A percentile compares a stretch with the other conserved stretches of the same genome.
phyloP scores from a whole-genome alignment of 2,797 vertebrate genomes.

The Cossypha niveicapilla region DNA sequence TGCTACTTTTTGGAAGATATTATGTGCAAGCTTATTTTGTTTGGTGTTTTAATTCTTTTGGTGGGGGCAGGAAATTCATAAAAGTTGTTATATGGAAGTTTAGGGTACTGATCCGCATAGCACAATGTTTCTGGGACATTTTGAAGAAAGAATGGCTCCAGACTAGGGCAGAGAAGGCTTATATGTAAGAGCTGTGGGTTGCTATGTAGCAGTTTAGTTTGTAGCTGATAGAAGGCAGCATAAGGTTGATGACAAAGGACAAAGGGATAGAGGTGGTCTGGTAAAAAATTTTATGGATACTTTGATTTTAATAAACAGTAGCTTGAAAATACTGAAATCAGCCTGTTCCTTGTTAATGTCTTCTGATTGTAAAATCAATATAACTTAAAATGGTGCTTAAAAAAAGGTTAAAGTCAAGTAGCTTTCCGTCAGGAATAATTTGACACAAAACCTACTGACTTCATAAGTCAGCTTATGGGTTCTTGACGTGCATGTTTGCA shows the following conservation, averaged over 20 bases:
- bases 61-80: rapidly evolving
- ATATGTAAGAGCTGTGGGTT: neutral
- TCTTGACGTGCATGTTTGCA: neutral
- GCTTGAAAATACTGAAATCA: neutral
- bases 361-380: neutral
- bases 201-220: neutral
- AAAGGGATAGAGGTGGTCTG: neutral
- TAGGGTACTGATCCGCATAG: neutral
- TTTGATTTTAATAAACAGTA: neutral
- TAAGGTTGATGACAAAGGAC: neutral
- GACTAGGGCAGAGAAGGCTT: neutral
- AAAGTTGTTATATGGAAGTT: neutral
- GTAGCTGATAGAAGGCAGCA: neutral
- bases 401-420: neutral
- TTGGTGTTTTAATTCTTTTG: neutral
- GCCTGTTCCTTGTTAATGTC: neutral
- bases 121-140: neutral
- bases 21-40: neutral
- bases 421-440: neutral
- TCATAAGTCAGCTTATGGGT: neutral
- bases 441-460: neutral
- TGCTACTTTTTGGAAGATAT: neutral
- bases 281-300: neutral
- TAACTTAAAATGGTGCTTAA: neutral
- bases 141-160: neutral